A percentile compares a stretch with the other conserved stretches of the same genome.
Conservation (phyloP, 2,797 vertebrate genomes). For the Enteromius mattozi region DNA sequence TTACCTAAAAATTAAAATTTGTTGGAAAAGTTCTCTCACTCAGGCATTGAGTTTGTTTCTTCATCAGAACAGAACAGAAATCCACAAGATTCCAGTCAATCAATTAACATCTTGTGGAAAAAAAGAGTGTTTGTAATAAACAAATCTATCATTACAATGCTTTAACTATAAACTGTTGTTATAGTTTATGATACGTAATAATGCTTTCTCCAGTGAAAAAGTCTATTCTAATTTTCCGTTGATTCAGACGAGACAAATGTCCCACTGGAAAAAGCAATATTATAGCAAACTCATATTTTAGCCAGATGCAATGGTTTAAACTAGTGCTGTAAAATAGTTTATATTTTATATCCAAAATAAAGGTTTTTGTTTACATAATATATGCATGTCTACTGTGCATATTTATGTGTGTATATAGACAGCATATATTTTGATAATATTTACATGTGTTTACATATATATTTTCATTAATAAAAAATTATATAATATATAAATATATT, state of each 20-base stretch:
- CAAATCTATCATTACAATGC: not conserved
- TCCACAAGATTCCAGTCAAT: not conserved
- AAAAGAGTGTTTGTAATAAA: not conserved
- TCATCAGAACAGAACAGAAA: not conserved
- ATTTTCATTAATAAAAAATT: no score
- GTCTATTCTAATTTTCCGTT: not conserved
- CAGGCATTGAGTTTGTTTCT: not conserved
- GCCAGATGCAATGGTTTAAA: not conserved
- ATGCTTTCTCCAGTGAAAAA: not conserved
- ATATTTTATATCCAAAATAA: no score
- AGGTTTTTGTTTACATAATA: no score
- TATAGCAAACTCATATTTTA: not conserved
- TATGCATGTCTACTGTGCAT: no score
- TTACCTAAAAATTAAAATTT: not conserved
- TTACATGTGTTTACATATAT: no score
- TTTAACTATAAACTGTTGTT: not conserved
- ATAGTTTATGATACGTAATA: not conserved
- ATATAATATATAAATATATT: no score
- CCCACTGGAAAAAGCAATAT: not conserved
- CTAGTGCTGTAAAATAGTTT: no score
- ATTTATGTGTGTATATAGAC: no score
- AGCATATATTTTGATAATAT: no score
- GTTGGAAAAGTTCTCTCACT: not conserved
- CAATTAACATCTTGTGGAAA: not conserved
- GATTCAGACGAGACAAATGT: not conserved